Evolutionary conservation across 2,113 vertebrate genomes (phyloP).

Genomic region (Phrynosoma platyrhinos): DNA sequence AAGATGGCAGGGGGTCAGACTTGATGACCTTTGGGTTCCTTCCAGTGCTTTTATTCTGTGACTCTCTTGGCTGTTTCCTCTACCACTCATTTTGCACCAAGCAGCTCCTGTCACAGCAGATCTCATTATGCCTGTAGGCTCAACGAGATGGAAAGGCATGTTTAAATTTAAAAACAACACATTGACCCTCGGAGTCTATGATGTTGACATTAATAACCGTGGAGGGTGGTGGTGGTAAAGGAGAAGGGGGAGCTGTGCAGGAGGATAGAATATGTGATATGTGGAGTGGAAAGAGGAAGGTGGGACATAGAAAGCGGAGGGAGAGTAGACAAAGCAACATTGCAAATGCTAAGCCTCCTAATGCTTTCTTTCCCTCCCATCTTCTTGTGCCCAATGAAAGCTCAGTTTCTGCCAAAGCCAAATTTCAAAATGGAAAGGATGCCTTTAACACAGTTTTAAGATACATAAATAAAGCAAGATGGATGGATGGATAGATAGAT

Average conservation of each 20-base stretch:
- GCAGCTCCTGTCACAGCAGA: slow-evolving; percentile 85
- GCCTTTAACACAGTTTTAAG: too few relatives aligned
- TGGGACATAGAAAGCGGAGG: not conserved
- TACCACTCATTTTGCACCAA: slow-evolving; percentile 86
- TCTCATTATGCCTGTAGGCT: slow-evolving; percentile 87
- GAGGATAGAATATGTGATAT: not conserved
- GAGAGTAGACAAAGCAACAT: not conserved
- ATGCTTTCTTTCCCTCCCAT: not conserved
- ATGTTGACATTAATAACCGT: slow-evolving; percentile 86
- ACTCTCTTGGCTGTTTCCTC: slow-evolving; percentile 82
- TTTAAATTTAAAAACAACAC: slow-evolving; percentile 90
- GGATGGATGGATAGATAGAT: too few relatives aligned
- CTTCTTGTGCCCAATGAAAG: slow-evolving; percentile 27
- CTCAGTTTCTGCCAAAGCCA: not conserved
- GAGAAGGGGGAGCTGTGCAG: slow-evolving; percentile 34
- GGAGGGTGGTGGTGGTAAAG: not conserved
- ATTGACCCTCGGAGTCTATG: slow-evolving; percentile 83
- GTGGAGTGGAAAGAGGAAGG: slow-evolving; percentile 15
- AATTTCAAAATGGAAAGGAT: not conserved
- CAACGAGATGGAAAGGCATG: slow-evolving; percentile 89
- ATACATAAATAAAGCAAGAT: not conserved
- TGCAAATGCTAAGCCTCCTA: not conserved
- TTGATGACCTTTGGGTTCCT: too few relatives aligned
- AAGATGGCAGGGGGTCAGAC: too few relatives aligned
- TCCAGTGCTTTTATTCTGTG: not conserved